These are phyloP conservation scores for Ursus arctos DNA, from an alignment of 2,113 vertebrate genomes.

Conservation along the genomic window DNA sequence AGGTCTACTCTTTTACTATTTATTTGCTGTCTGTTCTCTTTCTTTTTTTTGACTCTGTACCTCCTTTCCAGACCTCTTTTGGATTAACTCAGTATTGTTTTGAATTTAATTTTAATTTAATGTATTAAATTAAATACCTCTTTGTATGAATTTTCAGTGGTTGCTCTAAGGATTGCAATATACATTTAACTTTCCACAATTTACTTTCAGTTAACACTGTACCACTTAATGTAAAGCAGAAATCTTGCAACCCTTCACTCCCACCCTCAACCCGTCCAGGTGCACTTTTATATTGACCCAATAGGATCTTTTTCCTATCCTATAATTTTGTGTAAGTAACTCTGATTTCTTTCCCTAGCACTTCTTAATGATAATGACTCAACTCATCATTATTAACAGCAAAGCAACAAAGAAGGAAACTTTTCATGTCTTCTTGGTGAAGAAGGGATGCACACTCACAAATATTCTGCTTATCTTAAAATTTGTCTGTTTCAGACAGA, in stretches of 20 bases:
- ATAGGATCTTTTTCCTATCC: not conserved
- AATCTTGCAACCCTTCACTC: not conserved
- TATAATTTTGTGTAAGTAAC: not conserved
- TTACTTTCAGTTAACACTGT: not conserved
- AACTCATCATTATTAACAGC: not conserved
- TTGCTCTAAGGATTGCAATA: not conserved
- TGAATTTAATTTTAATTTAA: constrained; percentile 2
- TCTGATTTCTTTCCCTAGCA: not conserved
- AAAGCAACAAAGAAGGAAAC: not conserved
- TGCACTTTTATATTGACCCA: not conserved
- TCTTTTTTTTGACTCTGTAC: not conserved
- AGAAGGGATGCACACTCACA: not conserved
- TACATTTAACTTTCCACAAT: not conserved
- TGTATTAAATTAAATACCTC: not conserved
- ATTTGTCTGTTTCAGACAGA: not conserved
- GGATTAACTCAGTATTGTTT: not conserved
- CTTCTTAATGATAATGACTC: not conserved
- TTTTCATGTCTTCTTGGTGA: not conserved
- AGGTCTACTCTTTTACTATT: not conserved
- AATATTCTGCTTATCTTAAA: not conserved
- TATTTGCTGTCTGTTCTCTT: not conserved
- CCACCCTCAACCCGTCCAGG: not conserved
- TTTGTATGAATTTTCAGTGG: not conserved
- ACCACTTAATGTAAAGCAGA: not conserved
- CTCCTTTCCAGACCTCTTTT: not conserved